These are phyloP conservation scores for Ophion slaviceki DNA, from an alignment of 2,888 invertebrate genomes.

Conservation along the genomic window DNA sequence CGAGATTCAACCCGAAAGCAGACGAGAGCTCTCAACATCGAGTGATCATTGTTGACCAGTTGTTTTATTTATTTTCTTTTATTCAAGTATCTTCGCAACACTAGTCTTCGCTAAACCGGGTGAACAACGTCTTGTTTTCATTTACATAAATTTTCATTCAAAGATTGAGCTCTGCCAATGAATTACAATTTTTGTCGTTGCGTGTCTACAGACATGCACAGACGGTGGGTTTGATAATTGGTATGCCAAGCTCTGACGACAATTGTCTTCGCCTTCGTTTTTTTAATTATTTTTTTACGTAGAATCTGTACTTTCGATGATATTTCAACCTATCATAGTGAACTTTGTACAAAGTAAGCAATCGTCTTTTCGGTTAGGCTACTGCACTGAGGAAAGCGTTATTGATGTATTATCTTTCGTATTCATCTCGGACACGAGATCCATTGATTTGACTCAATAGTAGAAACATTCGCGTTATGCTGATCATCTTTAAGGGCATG, in stretches of 20 bases:
- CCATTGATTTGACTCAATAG: background rate
- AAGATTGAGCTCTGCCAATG: background rate
- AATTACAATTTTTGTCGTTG: background rate
- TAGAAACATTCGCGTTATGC: background rate
- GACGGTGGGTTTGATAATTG: background rate
- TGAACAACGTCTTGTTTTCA: background rate
- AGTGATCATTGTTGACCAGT: too few species aligned
- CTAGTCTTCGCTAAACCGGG: background rate
- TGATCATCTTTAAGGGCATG: background rate
- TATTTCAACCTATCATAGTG: background rate
- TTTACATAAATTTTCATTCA: background rate
- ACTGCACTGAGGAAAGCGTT: background rate
- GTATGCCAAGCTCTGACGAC: too few species aligned
- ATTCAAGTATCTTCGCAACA: background rate
- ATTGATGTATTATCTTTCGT: background rate
- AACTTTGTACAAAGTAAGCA: background rate
- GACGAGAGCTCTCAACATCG: too few species aligned
- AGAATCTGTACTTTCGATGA: background rate
- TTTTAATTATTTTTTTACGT: background rate
- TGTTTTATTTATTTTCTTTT: background rate
- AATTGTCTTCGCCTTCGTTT: too few species aligned
- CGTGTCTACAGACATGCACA: background rate
- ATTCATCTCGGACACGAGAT: background rate
- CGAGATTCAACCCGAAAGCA: background rate
- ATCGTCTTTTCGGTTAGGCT: background rate